phyloP scores from a whole-genome alignment of 2,797 vertebrate genomes.

The Triplophysa yarkandensis region DNA sequence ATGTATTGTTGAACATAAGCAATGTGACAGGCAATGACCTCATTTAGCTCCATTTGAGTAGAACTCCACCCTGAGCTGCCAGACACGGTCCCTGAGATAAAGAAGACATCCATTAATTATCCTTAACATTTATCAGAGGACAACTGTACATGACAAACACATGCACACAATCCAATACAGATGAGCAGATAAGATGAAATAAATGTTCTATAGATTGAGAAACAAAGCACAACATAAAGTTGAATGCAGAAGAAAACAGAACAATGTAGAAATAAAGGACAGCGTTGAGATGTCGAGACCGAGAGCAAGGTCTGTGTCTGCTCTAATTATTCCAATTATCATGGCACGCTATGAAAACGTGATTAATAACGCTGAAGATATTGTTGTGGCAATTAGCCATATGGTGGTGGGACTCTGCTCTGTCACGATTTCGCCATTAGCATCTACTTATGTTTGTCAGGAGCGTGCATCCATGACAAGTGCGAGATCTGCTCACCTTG shows the following conservation, averaged over 20 bases:
- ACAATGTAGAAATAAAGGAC: conserved; percentile 26
- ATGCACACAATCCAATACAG: conserved; percentile 30
- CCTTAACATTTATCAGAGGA: conserved; percentile 77
- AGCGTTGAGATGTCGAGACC: conserved; percentile 42
- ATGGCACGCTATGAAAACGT: conserved; percentile 99
- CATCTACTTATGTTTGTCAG: conserved; percentile 99
- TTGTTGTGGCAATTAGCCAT: conserved; percentile 99
- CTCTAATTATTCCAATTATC: conserved; percentile 99
- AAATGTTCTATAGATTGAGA: conserved; percentile 29
- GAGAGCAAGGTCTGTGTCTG: conserved; percentile 82
- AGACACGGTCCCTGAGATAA: conserved; percentile 71
- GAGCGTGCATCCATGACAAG: conserved; percentile 98
- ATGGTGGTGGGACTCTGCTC: conserved; percentile 99
- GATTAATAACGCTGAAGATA: conserved; percentile 99
- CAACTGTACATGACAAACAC: conserved; percentile 75
- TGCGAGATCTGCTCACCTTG: conserved; percentile 98
- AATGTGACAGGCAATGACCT: conserved; percentile 66
- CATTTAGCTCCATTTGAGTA: conserved; percentile 74
- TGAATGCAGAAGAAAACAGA: conserved; percentile 5
- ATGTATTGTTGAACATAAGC: conserved; percentile 58
- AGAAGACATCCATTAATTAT: conserved; percentile 85
- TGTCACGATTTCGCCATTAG: conserved; percentile 99
- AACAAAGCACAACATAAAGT: conserved; percentile 12
- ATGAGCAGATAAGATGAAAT: conserved; percentile 44
- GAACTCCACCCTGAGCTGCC: conserved; percentile 65